phyloP scores from a whole-genome alignment of 2,888 invertebrate genomes.

The Leistus spinibarbis region DNA sequence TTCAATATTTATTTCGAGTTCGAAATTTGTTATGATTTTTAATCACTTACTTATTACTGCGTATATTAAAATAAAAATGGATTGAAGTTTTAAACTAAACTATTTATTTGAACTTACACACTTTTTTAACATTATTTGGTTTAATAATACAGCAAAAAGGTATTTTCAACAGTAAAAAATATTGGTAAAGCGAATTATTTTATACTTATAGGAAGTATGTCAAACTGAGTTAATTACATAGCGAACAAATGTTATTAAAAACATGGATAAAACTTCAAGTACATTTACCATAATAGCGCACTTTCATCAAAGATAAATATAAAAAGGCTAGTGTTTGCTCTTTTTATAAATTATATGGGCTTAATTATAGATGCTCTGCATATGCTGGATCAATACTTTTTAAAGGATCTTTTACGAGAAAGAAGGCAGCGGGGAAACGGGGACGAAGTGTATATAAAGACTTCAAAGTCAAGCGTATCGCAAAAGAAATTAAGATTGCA shows the following conservation, averaged over 20 bases:
- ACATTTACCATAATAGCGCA: neutral
- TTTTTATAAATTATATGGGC: slow-evolving; percentile 5
- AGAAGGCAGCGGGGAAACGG: neutral
- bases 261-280: neutral
- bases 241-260: neutral
- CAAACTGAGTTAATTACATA: neutral
- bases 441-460: neutral
- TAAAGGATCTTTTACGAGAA: neutral
- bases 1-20: too few relatives aligned
- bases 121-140: too few relatives aligned
- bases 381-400: neutral
- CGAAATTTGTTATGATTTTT: too few relatives aligned
- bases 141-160: too few relatives aligned
- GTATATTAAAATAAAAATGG: too few relatives aligned
- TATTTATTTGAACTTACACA: too few relatives aligned
- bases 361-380: neutral
- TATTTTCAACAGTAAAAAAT: too few relatives aligned
- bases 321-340: slow-evolving; percentile 4
- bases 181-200: too few relatives aligned
- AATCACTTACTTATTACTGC: too few relatives aligned
- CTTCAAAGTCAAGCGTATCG: slow-evolving; percentile 3
- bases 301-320: neutral
- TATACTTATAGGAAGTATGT: neutral
- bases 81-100: too few relatives aligned
- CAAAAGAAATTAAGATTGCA: slow-evolving; percentile 8